These are phyloP conservation scores for Drosophila novamexicana DNA, from an alignment of 1,140 invertebrate genomes.

Conservation along the genomic window DNA sequence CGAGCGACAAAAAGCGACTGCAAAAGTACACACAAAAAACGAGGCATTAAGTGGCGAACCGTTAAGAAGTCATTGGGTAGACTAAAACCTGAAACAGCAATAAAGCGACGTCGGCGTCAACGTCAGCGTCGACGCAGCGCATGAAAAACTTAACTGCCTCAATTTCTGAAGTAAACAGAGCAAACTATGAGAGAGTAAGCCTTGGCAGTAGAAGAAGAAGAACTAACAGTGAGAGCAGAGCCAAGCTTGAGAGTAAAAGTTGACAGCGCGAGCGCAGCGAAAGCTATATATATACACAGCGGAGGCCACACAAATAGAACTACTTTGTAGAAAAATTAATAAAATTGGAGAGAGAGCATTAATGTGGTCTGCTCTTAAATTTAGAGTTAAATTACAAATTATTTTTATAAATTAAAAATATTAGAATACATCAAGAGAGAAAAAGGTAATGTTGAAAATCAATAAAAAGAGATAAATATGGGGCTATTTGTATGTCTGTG, in stretches of 20 bases:
- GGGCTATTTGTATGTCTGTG: not conserved
- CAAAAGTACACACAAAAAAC: conserved; percentile 46
- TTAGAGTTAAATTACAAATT: not conserved
- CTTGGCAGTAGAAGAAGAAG: conserved; percentile 6
- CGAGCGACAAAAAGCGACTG: conserved; percentile 26
- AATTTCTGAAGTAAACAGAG: conserved; percentile 76
- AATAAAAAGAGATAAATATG: not conserved
- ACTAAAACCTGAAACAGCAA: conserved; percentile 62
- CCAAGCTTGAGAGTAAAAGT: conserved; percentile 65
- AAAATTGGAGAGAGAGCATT: not conserved
- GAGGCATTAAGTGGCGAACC: conserved; percentile 76
- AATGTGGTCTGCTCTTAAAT: too few relatives aligned
- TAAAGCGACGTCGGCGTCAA: conserved; percentile 21
- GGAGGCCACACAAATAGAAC: not conserved
- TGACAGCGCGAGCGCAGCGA: conserved; percentile 48
- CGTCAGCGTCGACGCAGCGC: conserved; percentile 18
- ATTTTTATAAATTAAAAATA: not conserved
- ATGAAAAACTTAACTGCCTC: conserved; percentile 42
- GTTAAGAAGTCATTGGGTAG: conserved; percentile 76
- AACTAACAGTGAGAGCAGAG: conserved; percentile 21
- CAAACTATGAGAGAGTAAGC: conserved; percentile 44
- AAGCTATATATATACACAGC: conserved; percentile 47
- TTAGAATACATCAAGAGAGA: too few relatives aligned
- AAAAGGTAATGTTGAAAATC: too few relatives aligned
- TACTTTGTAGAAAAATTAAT: not conserved